Evolutionary conservation across 2,797 vertebrate species (phyloP), one percentile per base, ranked within the genome.

Genomic region (Mus caroli): DNA sequence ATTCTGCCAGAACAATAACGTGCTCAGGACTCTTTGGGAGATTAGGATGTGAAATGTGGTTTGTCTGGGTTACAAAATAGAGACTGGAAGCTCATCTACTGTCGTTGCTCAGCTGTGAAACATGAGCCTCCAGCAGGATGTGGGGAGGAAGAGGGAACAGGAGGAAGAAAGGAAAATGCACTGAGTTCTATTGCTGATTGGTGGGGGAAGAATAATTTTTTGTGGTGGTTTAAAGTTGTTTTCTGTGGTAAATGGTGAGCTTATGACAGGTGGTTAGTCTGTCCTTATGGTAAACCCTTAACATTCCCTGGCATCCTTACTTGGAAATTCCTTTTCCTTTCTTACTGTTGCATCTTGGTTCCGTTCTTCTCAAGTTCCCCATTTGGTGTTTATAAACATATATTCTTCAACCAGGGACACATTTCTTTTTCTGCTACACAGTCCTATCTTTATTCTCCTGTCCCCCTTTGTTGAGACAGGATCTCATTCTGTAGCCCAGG

Each of bases 311-410:
- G 40, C 46, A 67, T 24, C 20, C 64, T 94, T 83, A 11, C 62
- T 83, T 78, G 84, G 82, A 94, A 73, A 62, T 87, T 46, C 31
- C 77, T 60, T 87, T 73, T 95, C 26, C 82, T 94, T 86, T 7
- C 79, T 60, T 60, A 1, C 54, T 24, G 20, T 90, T 46, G 26
- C 89, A 62, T 88, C 92, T 85, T 56, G 56, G 22, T 60, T 94
- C 34, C 91, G 43, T 3, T 92, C 56, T 94, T 73, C 62, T 56
- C n/a, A 54, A 15, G 43, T 67, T 78, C 69, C 54, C 54, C 14
- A 64, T 89, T 93, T 17, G 4, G 58, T 76, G 34, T 83, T 90
- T 96, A 95, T 91, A 50, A 90, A 52, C 56, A 24, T 50, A 8
- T 5, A 31, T 26, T 54, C 87, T 95, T 80, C 88, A 94, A 1